Evolutionary conservation across 2,797 vertebrate species (phyloP), one percentile per base, ranked within the genome.

Genomic region (Trachurus trachurus): DNA sequence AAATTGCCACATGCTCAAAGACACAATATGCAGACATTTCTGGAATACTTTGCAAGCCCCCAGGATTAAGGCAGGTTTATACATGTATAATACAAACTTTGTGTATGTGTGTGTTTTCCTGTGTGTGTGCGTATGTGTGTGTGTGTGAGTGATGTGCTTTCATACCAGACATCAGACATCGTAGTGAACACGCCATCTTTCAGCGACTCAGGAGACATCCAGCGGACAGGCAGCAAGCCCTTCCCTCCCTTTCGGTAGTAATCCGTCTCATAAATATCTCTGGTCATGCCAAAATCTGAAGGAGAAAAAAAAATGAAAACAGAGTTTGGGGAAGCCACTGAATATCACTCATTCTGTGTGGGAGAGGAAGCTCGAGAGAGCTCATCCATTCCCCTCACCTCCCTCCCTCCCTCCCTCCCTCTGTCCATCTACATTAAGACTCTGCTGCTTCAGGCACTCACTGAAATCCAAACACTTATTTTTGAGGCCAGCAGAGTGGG

Each of bases 191-290:
- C 98, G 53, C 98, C 98, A 1, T 99, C 98, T 82, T 99, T 99
- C 69, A 99, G 96, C 0, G 98, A 99, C 74, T 99, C 98, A 0
- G 98, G 98, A 80, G 98, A 99, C 98, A 99, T 99, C 98, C 98
- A 99, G 88, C 98, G 98, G 9, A 99, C 98, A 0, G 98, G 98
- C 89, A 99, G 95, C 83, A 99, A 87, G n/a, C 98, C 98, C 58
- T 99, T 99, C 67, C 98, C 98, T 85, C 98, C 98, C 92, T 99
- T 99, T 60, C 98, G 93, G 88, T 99, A 99, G 92, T 99, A 99
- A 95, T 99, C 98, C 0, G 98, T 99, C 96, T 99, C 98, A 3
- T 99, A 99, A 95, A 99, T 99, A 86, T 99, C 98, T 87, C 98
- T 96, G 0, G 98, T 99, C 98, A 99, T 99, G 84, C 98, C 98